A percentile compares a stretch with the other conserved stretches of the same genome.
phyloP scores from a whole-genome alignment of 2,888 invertebrate genomes.

The Sacculina carcini region DNA sequence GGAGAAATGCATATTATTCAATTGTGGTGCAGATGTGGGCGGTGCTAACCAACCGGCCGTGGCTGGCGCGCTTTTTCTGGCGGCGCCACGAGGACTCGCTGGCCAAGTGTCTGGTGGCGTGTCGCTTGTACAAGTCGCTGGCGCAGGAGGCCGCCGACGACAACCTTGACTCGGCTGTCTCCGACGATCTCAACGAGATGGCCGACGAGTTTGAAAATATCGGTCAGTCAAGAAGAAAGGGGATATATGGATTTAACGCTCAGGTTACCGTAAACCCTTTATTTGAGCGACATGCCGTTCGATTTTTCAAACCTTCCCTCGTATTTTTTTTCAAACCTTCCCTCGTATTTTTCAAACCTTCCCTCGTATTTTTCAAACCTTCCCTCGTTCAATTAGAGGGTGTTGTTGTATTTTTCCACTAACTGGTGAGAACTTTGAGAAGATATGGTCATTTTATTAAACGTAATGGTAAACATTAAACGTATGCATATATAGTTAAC shows the following conservation, averaged over 20 bases:
- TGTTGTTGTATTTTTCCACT: background rate
- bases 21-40: constrained; percentile 53
- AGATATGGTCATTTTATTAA: constrained; percentile 74
- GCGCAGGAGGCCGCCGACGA: constrained; percentile 94
- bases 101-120: constrained; percentile 40
- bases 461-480: constrained; percentile 86
- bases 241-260: too few species aligned
- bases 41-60: constrained; percentile 82
- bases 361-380: too few species aligned
- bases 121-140: constrained; percentile 89
- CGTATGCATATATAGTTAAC: constrained; percentile 80
- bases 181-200: constrained; percentile 67
- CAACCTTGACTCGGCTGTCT: constrained; percentile 88
- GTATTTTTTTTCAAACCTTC: too few species aligned
- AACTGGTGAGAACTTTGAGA: background rate
- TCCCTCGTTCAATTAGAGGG: too few species aligned
- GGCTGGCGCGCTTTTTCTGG: constrained; percentile 97
- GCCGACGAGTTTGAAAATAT: constrained; percentile 62
- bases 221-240: constrained; percentile 9
- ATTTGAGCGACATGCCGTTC: too few species aligned
- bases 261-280: too few species aligned
- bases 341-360: too few species aligned
- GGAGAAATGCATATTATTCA: background rate
- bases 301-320: too few species aligned
- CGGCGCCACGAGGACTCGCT: constrained; percentile 42